phyloP scores from a whole-genome alignment of 2,888 invertebrate species.

The Palloptera scutellata region DNA sequence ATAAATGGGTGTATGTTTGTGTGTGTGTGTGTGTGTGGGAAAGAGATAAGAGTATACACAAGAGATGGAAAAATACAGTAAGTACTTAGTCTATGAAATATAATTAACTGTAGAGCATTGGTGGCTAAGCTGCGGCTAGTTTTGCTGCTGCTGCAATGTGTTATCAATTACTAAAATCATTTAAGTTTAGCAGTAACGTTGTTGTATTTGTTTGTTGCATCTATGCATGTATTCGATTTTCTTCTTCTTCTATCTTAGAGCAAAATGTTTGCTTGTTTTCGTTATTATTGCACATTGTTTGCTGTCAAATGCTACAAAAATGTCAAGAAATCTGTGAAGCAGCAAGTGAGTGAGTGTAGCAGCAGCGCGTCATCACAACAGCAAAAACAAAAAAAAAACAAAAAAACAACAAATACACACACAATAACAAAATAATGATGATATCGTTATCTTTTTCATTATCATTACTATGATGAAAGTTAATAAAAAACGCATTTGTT shows the following conservation, averaged over 20 bases:
- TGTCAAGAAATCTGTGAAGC: slow-evolving; percentile 6
- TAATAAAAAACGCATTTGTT: slow-evolving; percentile 14
- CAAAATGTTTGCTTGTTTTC: neutral
- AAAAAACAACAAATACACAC: too few relatives aligned
- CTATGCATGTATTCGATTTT: too few relatives aligned
- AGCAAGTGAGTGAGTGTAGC: too few relatives aligned
- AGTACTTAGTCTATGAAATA: slow-evolving; percentile 2
- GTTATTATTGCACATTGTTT: slow-evolving; percentile 18
- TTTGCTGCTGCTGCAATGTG: neutral
- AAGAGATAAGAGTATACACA: neutral
- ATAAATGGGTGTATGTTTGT: too few relatives aligned
- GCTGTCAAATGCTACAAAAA: slow-evolving; percentile 24
- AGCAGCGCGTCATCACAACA: too few relatives aligned
- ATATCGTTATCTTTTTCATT: neutral
- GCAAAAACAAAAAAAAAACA: too few relatives aligned
- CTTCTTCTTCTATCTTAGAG: too few relatives aligned
- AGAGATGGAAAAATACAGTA: slow-evolving; percentile 2
- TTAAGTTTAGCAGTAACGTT: slow-evolving; percentile 6
- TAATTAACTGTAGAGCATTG: slow-evolving; percentile 18
- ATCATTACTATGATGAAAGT: neutral
- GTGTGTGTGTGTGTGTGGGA: too few relatives aligned
- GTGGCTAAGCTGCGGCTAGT: neutral
- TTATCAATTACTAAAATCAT: slow-evolving; percentile 22
- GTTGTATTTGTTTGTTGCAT: too few relatives aligned
- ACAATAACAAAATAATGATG: neutral